Evolutionary conservation across 2,113 vertebrate species (phyloP).

Genomic region (Helogale parvula): DNA sequence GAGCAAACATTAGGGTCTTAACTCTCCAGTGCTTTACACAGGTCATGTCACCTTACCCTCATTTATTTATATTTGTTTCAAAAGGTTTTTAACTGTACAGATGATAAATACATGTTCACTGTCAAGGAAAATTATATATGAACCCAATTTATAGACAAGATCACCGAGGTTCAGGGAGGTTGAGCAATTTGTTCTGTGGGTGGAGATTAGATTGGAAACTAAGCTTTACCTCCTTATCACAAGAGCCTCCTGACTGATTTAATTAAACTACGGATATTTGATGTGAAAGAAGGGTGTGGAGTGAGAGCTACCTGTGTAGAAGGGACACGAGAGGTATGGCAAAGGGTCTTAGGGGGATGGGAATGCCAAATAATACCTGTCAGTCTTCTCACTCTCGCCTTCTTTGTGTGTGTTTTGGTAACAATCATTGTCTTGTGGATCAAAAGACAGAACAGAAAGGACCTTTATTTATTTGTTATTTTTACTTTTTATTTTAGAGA

Average conservation of each 20-base stretch:
- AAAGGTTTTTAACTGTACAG: neutral
- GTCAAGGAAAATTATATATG: neutral
- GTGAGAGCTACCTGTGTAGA: neutral
- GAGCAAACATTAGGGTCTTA: neutral
- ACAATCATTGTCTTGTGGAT: neutral
- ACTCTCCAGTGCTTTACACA: neutral
- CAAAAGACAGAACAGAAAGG: neutral
- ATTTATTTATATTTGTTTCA: conserved; percentile 19
- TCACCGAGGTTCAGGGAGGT: neutral
- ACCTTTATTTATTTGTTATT: neutral
- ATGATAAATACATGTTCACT: neutral
- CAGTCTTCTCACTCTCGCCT: neutral
- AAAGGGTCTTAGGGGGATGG: neutral
- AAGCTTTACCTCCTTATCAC: neutral
- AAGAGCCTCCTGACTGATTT: neutral
- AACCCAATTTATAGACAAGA: neutral
- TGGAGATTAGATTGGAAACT: neutral
- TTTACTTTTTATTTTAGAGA: no score
- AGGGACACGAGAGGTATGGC: neutral
- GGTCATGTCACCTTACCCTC: neutral
- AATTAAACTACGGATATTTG: neutral
- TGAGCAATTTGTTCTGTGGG: neutral
- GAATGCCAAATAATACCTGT: neutral
- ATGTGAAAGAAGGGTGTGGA: neutral
- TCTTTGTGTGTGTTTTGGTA: neutral